Conservation (phyloP, 1,140 invertebrate species). For the Drosophila suzukii region DNA sequence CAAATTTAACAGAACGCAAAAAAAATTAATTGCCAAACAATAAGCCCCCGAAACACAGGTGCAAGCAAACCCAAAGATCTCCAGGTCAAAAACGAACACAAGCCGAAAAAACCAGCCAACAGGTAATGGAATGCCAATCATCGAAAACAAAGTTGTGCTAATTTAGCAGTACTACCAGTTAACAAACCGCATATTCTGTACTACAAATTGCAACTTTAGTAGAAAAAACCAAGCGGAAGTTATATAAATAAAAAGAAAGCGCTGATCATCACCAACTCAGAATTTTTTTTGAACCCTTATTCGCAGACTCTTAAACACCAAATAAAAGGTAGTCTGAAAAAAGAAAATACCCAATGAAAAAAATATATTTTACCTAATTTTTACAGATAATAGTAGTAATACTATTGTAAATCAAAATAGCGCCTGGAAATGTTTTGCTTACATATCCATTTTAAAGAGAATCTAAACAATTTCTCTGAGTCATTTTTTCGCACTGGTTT, state of each 20-base stretch:
- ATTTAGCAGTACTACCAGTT: constrained; percentile 16
- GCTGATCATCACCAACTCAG: too few relatives aligned
- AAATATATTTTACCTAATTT: too few relatives aligned
- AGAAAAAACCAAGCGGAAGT: neutral
- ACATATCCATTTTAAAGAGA: neutral
- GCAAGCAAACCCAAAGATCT: constrained; percentile 13
- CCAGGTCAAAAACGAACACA: constrained; percentile 1
- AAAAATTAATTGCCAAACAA: constrained; percentile 29
- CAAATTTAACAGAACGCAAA: neutral
- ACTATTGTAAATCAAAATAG: too few relatives aligned
- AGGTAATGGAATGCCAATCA: constrained; percentile 21
- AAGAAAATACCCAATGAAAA: too few relatives aligned
- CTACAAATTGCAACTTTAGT: neutral
- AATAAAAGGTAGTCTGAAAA: too few relatives aligned
- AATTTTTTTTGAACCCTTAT: too few relatives aligned
- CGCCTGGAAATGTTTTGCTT: neutral
- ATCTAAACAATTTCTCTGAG: constrained; percentile 10
- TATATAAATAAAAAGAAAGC: neutral
- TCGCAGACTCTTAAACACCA: neutral
- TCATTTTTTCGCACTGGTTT: constrained; percentile 25
- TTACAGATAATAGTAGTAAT: too few relatives aligned
- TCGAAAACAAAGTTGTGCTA: constrained; percentile 10
- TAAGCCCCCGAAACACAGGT: constrained; percentile 6
- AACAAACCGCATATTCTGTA: constrained; percentile 4
- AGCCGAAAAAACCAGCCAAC: neutral